Evolutionary conservation across 2,888 invertebrate genomes (phyloP), one percentile per base, ranked within the genome.

Genomic region (Morpho helenor): DNA sequence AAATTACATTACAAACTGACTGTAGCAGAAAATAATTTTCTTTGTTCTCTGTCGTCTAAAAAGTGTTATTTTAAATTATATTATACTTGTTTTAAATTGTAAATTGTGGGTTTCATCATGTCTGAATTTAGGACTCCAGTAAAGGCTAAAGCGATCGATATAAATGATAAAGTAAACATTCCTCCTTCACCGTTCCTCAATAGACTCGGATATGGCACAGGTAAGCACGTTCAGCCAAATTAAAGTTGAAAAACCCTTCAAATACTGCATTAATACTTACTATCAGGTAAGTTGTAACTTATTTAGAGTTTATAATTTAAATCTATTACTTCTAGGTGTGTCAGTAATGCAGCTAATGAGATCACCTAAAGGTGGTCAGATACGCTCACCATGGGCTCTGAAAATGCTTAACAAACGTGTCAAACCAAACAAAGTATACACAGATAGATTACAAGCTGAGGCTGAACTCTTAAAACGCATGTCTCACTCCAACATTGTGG

Each of bases 381-480:
- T 91, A 0, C 91, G 93, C n/a, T 97, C 97, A 0, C 97, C 97
- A 0, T 97, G 97, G 97, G 97, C 96, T 0, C 87, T 97, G 0
- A 97, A 97, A 75, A 94, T 95, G 80, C 76, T 96, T 1, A 92
- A 92, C 66, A 91, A 87, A 52, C 80, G 80, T 3, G 85, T 87
- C 16, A 90, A 89, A 67, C 90, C 90, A 0, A 78, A 77, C 61
- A 75, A 72, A 66, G 82, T 85, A 0, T 87, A 85, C 64, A 87
- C 91, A 3, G 85, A 92, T 22, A 91, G 96, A 1, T 84, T 96
- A 46, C 84, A 92, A 61, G 87, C 91, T 0, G 97, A 97, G 80
- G 96, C 96, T 0, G 91, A 94, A 22, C 88, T 96, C 49, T 84
- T 97, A 10, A 81, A 91, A 73, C 84, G 76, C 45, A 92, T 97